These are phyloP conservation scores for Petaurus breviceps DNA, from an alignment of 2,113 vertebrate genomes.

Conservation along the genomic window DNA sequence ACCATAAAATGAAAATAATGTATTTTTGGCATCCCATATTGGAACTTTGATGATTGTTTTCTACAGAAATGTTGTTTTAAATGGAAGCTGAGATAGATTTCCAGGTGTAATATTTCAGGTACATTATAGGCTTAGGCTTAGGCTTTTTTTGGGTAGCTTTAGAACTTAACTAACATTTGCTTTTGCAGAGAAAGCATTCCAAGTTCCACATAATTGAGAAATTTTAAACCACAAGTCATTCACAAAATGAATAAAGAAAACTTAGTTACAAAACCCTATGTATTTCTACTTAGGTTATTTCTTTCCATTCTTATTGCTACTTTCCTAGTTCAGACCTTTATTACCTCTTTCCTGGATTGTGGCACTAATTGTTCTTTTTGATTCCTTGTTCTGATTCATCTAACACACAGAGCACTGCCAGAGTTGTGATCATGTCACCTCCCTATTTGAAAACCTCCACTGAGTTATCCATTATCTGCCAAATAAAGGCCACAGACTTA, in stretches of 20 bases:
- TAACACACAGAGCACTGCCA: neutral
- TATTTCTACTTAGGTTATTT: neutral
- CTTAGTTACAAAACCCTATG: neutral
- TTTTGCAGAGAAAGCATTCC: neutral
- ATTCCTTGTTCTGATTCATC: neutral
- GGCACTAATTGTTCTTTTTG: neutral
- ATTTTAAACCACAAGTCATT: neutral
- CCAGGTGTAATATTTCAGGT: neutral
- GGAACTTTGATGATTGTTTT: neutral
- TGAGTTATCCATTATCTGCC: neutral
- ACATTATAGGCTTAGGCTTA: neutral
- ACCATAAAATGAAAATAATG: neutral
- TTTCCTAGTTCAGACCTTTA: neutral
- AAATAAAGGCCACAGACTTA: neutral
- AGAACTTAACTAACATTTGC: neutral
- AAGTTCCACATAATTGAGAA: neutral
- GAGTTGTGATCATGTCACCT: neutral
- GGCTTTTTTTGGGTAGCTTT: neutral
- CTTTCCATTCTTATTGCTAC: neutral
- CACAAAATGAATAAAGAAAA: neutral
- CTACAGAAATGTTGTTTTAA: neutral
- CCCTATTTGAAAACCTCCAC: neutral
- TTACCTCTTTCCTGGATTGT: neutral
- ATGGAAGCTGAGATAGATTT: neutral
- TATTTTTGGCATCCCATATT: neutral